Evolutionary conservation across 2,888 invertebrate species (phyloP).

Genomic region (Drosophila aldrichi): DNA sequence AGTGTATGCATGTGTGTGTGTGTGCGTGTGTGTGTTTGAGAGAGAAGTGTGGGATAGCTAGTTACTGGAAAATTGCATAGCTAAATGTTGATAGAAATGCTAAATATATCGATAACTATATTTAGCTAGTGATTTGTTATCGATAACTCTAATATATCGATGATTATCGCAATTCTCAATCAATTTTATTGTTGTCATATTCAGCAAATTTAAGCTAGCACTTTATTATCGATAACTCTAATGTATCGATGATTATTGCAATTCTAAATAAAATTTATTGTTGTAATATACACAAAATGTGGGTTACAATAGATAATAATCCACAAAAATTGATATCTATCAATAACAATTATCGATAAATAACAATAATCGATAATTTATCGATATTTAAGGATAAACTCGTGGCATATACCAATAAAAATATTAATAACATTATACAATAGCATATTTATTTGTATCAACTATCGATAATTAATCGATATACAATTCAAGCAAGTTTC

Average conservation of each 20-base stretch:
- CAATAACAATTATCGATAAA: too few relatives aligned
- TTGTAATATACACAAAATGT: not conserved
- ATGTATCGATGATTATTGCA: too few relatives aligned
- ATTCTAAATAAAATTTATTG: too few relatives aligned
- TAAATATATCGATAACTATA: not conserved
- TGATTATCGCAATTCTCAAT: not conserved
- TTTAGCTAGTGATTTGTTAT: not conserved
- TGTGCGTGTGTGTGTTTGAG: constrained; percentile 1
- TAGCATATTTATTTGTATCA: not conserved
- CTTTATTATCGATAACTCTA: too few relatives aligned
- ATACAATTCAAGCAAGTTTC: not conserved
- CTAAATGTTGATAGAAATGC: not conserved
- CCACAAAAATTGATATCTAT: too few relatives aligned
- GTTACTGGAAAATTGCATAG: constrained; percentile 15
- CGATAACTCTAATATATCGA: not conserved
- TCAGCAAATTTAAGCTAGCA: too few relatives aligned
- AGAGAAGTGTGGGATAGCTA: constrained; percentile 30
- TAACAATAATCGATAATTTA: not conserved
- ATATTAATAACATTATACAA: not conserved
- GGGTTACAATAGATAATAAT: too few relatives aligned
- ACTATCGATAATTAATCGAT: not conserved
- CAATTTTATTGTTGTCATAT: not conserved
- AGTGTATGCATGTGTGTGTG: constrained; percentile 2
- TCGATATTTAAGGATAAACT: not conserved
- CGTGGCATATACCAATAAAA: not conserved